Conservation (phyloP, 1,140 invertebrate species). For the Acyrthosiphon pisum region DNA sequence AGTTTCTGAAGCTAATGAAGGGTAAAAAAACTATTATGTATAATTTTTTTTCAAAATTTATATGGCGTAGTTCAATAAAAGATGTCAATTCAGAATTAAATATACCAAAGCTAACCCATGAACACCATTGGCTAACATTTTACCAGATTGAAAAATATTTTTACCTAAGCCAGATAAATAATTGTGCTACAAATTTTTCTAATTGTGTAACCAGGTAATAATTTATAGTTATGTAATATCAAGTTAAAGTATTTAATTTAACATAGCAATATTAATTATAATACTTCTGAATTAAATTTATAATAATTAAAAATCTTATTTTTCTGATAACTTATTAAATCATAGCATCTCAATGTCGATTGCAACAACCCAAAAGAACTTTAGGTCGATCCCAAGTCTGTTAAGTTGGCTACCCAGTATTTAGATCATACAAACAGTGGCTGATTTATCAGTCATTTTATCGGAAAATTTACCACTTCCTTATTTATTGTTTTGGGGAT, state of each 20-base stretch:
- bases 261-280: background rate
- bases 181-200: conserved; percentile 62
- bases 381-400: no score
- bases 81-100: conserved; percentile 69
- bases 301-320: no score
- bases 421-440: no score
- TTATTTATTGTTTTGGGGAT: no score
- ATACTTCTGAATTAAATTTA: background rate
- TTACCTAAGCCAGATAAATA: conserved; percentile 65
- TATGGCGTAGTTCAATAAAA: conserved; percentile 76
- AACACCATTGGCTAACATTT: conserved; percentile 65
- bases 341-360: no score
- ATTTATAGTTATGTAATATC: background rate
- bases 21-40: conserved; percentile 60
- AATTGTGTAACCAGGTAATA: conserved; percentile 59
- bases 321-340: no score
- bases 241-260: background rate
- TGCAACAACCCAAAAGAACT: no score
- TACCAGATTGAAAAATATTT: conserved; percentile 67
- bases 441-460: no score
- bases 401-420: no score
- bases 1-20: conserved; percentile 60
- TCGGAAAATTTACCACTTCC: background rate
- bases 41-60: conserved; percentile 61
- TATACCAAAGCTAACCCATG: conserved; percentile 65